phyloP scores from a whole-genome alignment of 2,113 vertebrate species.

The Dipodomys stephensi region DNA sequence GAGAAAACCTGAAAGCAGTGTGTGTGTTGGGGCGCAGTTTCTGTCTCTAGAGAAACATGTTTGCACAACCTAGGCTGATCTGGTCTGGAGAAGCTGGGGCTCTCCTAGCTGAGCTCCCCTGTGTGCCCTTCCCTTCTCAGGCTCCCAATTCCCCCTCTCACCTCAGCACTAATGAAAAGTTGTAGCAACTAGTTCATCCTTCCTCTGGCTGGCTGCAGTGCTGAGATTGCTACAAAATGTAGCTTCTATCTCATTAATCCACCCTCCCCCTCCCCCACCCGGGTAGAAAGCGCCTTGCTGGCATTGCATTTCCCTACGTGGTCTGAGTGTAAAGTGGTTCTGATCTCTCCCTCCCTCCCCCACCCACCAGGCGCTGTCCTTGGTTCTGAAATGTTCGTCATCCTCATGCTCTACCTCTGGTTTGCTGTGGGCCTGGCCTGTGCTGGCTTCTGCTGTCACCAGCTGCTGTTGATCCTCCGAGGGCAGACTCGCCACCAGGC shows the following conservation, averaged over 20 bases:
- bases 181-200: slow-evolving; percentile 41
- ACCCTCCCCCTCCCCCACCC: background rate
- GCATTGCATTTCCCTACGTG: background rate
- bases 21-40: background rate
- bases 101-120: background rate
- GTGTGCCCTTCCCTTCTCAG: background rate
- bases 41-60: background rate
- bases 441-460: slow-evolving; percentile 97
- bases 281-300: background rate
- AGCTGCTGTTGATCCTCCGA: slow-evolving; percentile 95
- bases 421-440: slow-evolving; percentile 97
- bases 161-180: slow-evolving; percentile 31
- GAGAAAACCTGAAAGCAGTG: background rate
- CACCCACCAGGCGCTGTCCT: slow-evolving; percentile 91
- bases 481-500: slow-evolving; percentile 96
- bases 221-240: slow-evolving; percentile 24
- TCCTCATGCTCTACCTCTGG: slow-evolving; percentile 99
- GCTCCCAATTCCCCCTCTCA: background rate
- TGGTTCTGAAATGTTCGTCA: slow-evolving; percentile 96
- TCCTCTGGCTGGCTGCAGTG: background rate
- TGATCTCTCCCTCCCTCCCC: slow-evolving; percentile 7
- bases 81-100: background rate
- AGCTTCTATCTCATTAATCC: slow-evolving; percentile 24
- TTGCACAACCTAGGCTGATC: background rate
- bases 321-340: slow-evolving; percentile 61